Base-by-base conservation (phyloP, 1,140 invertebrate genomes). In the Drosophila subpulchrella region DNA sequence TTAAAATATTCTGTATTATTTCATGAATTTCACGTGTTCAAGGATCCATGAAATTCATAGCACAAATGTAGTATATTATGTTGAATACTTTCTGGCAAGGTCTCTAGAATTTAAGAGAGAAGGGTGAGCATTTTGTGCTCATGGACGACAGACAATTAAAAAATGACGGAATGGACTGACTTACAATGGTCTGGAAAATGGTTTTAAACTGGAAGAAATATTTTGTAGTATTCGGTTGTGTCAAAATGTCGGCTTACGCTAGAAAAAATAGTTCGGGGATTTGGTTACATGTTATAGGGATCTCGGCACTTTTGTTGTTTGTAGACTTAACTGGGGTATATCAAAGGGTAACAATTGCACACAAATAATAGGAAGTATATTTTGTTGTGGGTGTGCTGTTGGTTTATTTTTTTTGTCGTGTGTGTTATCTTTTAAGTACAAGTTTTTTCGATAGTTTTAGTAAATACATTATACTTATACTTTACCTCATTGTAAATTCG, bases 401-500 rank as follows among this genome's bases (percentile, higher is more conserved):
- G 56, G 13, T 36, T 50, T 36, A 15, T 13, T 67, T 27, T 27
- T 34, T 50, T 32, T 15, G 32, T 30, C 32, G 15, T 44, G 15
- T 20, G 11, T 38, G 30, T 17, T 48, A 27, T 65, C 44, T 32
- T 36, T 50, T 38, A 10, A 57, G 24, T 57, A 61, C 30, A 56
- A 24, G 20, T 50, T 63, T 54, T 72, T 54, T 62, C 48, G 46
- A 30, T 53, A 71, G 55, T 74, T 75, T 80, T 12, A 79, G 46
- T 70, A 77, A 66, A 84, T 77, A 77, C 30, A 71, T 80, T 77
- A 57, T 71, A 80, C 83, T 79, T 77, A 91, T 91, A 91, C 90
- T 90, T 91, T 91, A 91, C 90, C 90, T 91, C 90, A 91, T 91
- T 91, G 84, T 88, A 89, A 91, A 90, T 91, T 90, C 90, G 90